Base-by-base conservation (phyloP, 1,140 invertebrate species). In the Leptopilina clavipes region DNA sequence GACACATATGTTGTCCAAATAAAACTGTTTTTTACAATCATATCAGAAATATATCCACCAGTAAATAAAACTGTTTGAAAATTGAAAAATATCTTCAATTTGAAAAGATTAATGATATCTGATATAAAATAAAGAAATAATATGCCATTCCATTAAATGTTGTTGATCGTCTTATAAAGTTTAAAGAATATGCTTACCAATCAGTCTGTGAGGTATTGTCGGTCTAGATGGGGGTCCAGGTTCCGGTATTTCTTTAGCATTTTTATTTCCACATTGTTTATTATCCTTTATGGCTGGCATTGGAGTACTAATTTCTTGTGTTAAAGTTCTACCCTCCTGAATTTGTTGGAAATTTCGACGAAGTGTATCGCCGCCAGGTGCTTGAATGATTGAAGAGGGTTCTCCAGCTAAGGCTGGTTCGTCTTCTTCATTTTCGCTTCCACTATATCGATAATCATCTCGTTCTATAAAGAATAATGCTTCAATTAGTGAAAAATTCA, bases 281-380 rank as follows among this genome's bases (percentile, higher is more conserved):
- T 87, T 92, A 31, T 92, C 91, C 84, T 93, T 92, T 25, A 90
- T 92, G 78, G 92, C 91, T 79, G 91, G 90, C 76, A 91, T 90
- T 91, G 91, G 74, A 74, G 87, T 91, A 74, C 88, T 89, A 65
- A 91, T 85, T 75, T 92, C 93, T 77, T 92, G 92, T 31, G 91
- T 92, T 59, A 94, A 84, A 73, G 93, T 94, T 84, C 95, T 91
- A 45, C 95, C 95, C 90, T 98, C 97, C 89, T 99, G 98, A 78
- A 99, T 98, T 89, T 98, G 96, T 88, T 98, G 97, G 93, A 99
- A 99, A 91, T 98, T 98, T 74, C 97, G 93, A n/a, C 97, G 92
- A 70, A 98, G 91, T 9, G 97, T 98, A 89, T 98, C 96, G 59
- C 97, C 97, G 74, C 95, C 95, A 7, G 96, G 95, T 54, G 95